phyloP scores from a whole-genome alignment of 2,888 invertebrate species.

The Tenthredo amoena region DNA sequence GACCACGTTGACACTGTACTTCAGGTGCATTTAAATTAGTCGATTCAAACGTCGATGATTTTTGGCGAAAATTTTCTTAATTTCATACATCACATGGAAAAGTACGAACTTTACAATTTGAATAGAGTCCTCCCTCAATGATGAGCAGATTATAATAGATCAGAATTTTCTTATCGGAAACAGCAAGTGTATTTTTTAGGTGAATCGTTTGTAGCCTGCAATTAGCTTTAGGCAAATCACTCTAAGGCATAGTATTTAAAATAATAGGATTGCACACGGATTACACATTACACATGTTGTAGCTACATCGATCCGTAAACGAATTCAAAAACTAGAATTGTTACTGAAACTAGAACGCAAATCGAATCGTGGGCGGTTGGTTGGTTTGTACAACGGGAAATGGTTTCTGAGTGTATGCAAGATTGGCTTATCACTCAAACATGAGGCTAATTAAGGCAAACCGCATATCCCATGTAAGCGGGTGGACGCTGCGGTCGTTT shows the following conservation, averaged over 20 bases:
- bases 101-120: background rate
- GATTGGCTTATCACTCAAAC: slow-evolving; percentile 43
- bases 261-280: background rate
- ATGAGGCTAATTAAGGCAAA: slow-evolving; percentile 30
- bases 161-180: no score
- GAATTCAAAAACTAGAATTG: background rate
- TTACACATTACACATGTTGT: background rate
- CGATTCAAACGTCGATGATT: background rate
- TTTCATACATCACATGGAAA: background rate
- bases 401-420: background rate
- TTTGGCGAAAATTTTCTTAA: background rate
- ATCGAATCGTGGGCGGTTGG: background rate
- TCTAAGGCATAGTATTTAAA: background rate
- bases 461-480: slow-evolving; percentile 22
- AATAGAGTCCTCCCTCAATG: background rate
- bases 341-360: background rate
- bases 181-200: no score
- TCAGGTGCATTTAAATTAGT: background rate
- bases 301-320: background rate
- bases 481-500: slow-evolving; percentile 17
- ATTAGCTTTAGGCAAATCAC: background rate
- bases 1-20: background rate
- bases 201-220: no score
- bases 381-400: slow-evolving; percentile 11
- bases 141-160: no score